Percentiles rank a stretch among this genome's conserved stretches.
Evolutionary conservation across 1,140 invertebrate genomes (phyloP).

Genomic region (Philotrypesis tridentata): DNA sequence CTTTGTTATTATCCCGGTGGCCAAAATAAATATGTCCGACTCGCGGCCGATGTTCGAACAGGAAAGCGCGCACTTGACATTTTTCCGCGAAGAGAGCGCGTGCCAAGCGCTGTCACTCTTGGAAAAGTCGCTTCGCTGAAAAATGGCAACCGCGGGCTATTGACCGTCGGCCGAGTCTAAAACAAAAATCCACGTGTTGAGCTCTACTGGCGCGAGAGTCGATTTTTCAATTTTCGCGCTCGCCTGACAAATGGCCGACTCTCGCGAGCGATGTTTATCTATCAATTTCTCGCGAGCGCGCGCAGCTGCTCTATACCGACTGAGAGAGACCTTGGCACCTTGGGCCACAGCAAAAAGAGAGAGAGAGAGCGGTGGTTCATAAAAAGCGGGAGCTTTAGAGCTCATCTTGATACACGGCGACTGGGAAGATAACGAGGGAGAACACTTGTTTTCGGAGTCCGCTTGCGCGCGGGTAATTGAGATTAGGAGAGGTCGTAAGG

Average conservation of each 20-base stretch:
- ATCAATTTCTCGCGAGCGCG: conserved; percentile 32
- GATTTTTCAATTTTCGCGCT: conserved; percentile 13
- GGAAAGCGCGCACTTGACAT: not conserved
- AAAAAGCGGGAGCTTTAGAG: not conserved
- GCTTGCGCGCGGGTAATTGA: not conserved
- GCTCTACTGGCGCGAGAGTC: conserved; percentile 12
- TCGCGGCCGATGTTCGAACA: not conserved
- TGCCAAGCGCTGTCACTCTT: not conserved
- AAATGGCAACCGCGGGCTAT: not conserved
- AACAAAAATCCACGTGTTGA: conserved; percentile 29
- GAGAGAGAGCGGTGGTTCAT: not conserved
- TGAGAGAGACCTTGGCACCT: conserved; percentile 36
- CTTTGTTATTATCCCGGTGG: not conserved
- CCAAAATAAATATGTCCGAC: conserved; percentile 33
- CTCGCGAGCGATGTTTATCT: conserved; percentile 26
- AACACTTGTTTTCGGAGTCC: not conserved
- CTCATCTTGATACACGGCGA: not conserved
- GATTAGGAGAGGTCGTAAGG: not conserved
- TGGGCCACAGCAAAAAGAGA: too few species aligned
- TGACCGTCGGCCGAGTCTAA: not conserved
- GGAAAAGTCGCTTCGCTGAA: not conserved
- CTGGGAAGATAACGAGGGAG: not conserved
- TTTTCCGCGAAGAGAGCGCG: not conserved
- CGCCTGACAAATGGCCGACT: conserved; percentile 33
- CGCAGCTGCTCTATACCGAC: not conserved